These are phyloP conservation scores for Eospalax fontanierii DNA, from an alignment of 2,797 vertebrate species.

Conservation along the genomic window DNA sequence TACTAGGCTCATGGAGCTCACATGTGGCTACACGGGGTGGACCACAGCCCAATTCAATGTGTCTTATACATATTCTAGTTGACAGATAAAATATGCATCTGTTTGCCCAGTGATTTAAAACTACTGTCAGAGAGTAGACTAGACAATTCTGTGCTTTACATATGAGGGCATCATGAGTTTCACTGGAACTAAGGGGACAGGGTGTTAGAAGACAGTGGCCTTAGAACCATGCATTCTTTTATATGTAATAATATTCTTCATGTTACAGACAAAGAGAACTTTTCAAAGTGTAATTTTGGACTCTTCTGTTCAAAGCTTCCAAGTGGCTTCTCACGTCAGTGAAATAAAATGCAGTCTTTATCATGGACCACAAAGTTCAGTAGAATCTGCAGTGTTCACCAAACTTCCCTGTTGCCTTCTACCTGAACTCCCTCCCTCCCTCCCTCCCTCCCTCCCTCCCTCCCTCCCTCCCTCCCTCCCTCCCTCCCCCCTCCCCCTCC, in stretches of 20 bases:
- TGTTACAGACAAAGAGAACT: neutral
- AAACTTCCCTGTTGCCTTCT: neutral
- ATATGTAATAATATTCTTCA: neutral
- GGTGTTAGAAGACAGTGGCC: neutral
- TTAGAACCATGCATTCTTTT: neutral
- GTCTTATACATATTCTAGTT: neutral
- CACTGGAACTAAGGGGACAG: neutral
- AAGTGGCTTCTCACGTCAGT: slow-evolving; percentile 18
- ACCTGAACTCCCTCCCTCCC: neutral
- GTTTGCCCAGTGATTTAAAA: slow-evolving; percentile 22
- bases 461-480: too few relatives aligned
- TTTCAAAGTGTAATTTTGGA: slow-evolving; percentile 13
- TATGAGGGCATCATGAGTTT: neutral
- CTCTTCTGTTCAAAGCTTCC: neutral
- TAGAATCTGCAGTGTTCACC: neutral
- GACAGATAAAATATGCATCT: neutral
- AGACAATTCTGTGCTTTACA: slow-evolving; percentile 12
- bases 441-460: accelerated
- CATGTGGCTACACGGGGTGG: neutral
- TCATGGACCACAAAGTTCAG: neutral
- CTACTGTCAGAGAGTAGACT: neutral
- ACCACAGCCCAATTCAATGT: neutral
- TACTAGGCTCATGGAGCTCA: neutral
- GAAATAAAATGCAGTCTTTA: neutral
- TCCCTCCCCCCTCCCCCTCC: neutral